Evolutionary conservation across 2,888 invertebrate species (phyloP).

Genomic region (Ectemnius lituratus): DNA sequence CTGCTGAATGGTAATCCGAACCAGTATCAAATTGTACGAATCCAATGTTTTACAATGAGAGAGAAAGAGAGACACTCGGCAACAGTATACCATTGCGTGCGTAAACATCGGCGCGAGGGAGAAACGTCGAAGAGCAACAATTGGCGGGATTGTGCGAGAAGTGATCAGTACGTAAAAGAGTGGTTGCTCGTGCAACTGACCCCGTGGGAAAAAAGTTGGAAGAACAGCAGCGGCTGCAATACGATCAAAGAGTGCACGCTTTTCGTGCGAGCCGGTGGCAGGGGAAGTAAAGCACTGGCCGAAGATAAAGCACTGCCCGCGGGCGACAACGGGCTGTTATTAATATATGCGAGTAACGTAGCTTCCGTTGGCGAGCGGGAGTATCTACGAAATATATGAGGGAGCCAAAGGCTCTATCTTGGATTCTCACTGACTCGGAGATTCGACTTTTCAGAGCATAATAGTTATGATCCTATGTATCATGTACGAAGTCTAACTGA

Average conservation of each 20-base stretch:
- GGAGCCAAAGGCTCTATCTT: conserved; percentile 10
- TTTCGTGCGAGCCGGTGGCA: conserved; percentile 60
- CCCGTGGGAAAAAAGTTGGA: conserved; percentile 1
- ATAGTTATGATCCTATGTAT: no score
- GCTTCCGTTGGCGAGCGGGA: conserved; percentile 69
- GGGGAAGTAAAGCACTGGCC: conserved; percentile 58
- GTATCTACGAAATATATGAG: conserved; percentile 12
- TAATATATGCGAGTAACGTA: conserved; percentile 75
- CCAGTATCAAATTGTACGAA: neutral
- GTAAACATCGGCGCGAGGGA: no score
- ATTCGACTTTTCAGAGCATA: neutral
- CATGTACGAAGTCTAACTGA: no score
- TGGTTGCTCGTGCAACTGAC: no score
- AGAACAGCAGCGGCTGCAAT: conserved; percentile 47
- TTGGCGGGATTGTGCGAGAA: neutral
- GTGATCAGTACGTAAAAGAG: no score
- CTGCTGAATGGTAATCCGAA: neutral
- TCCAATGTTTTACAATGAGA: neutral
- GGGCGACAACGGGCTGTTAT: conserved; percentile 76
- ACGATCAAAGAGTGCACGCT: conserved; percentile 64
- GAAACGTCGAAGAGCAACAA: neutral
- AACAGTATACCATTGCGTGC: neutral
- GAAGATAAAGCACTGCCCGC: conserved; percentile 77
- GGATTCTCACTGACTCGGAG: neutral
- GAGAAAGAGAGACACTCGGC: neutral